Evolutionary conservation across 2,113 vertebrate species (phyloP).

Genomic region (Vireo altiloquus): DNA sequence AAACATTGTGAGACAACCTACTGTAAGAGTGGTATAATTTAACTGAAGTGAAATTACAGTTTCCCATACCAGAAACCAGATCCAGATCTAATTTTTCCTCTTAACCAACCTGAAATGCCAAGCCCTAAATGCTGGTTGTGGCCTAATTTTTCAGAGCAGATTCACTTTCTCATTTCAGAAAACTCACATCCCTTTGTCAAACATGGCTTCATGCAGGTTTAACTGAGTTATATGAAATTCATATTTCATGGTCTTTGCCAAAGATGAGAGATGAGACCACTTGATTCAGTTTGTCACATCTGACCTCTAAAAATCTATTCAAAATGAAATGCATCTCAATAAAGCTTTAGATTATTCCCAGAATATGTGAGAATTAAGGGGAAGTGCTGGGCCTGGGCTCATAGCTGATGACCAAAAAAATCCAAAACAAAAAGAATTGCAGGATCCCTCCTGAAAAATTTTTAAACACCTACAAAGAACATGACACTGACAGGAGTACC

Average conservation of each 20-base stretch:
- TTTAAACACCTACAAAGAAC: neutral
- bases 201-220: neutral
- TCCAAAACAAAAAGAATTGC: neutral
- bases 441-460: neutral
- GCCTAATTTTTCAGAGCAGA: neutral
- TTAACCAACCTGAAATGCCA: neutral
- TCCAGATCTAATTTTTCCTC: neutral
- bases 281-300: neutral
- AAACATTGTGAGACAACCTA: neutral
- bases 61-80: neutral
- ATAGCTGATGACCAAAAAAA: neutral
- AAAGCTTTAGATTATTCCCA: neutral
- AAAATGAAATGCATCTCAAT: neutral
- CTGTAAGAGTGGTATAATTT: neutral
- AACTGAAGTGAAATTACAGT: neutral
- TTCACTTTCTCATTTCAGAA: neutral
- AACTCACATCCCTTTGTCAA: neutral
- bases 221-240: rapidly evolving
- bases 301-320: neutral
- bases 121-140: neutral
- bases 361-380: neutral
- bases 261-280: neutral
- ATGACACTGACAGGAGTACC: neutral
- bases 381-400: neutral
- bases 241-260: neutral